Conservation (phyloP, 1,140 invertebrate species). For the Drosophila elegans region DNA sequence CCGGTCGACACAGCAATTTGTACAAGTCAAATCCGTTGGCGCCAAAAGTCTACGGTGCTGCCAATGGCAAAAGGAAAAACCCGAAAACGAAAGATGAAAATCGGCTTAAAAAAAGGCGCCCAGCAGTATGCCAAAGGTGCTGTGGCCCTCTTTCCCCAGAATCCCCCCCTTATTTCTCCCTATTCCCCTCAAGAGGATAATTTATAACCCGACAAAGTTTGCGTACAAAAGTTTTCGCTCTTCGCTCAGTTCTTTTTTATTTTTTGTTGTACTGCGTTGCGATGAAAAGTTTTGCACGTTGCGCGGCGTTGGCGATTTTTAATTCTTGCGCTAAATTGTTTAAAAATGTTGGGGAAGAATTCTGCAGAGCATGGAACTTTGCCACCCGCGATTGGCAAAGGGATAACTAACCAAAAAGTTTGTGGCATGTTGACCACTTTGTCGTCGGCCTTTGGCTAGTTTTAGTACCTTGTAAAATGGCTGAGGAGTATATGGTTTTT, state of each 20-base stretch:
- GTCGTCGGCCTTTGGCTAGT: conserved; percentile 66
- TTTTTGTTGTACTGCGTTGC: conserved; percentile 35
- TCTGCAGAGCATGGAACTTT: conserved; percentile 59
- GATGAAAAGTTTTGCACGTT: conserved; percentile 70
- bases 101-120: conserved; percentile 68
- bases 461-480: conserved; percentile 7
- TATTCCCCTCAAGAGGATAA: conserved; percentile 53
- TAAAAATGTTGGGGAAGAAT: conserved; percentile 82
- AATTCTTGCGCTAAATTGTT: conserved; percentile 83
- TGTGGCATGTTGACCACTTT: conserved; percentile 82
- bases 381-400: conserved; percentile 50
- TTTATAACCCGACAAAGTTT: conserved; percentile 80
- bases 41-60: conserved; percentile 78
- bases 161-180: not conserved
- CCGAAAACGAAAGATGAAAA: conserved; percentile 72
- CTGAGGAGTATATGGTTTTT: not conserved
- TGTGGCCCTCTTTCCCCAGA: conserved; percentile 9
- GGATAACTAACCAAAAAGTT: conserved; percentile 71
- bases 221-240: conserved; percentile 65
- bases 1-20: conserved; percentile 78
- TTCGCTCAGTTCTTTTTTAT: conserved; percentile 12
- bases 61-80: conserved; percentile 66
- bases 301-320: conserved; percentile 79
- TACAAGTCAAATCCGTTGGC: conserved; percentile 80
- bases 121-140: conserved; percentile 76